A percentile compares a stretch with the other conserved stretches of the same genome.
These are phyloP conservation scores for Albula goreensis DNA, from an alignment of 2,113 vertebrate species.

Conservation along the genomic window DNA sequence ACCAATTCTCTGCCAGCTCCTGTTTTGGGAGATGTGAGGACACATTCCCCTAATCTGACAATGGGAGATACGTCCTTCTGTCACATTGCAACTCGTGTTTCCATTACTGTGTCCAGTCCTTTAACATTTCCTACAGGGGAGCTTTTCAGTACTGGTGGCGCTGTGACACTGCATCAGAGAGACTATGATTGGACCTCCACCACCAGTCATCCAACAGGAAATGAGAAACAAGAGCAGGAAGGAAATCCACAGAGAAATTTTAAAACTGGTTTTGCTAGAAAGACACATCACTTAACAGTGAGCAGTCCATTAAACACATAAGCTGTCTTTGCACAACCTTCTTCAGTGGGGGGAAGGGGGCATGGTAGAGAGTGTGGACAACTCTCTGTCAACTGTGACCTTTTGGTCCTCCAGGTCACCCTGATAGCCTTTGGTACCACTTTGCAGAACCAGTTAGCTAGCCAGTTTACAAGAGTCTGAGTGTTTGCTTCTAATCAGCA, in stretches of 20 bases:
- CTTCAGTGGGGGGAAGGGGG: too few relatives aligned
- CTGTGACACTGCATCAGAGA: not conserved
- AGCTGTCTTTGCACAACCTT: not conserved
- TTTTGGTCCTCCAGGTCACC: too few relatives aligned
- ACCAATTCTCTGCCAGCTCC: not conserved
- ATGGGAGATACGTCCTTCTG: not conserved
- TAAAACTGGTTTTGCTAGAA: not conserved
- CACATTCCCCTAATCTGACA: not conserved
- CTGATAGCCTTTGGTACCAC: too few relatives aligned
- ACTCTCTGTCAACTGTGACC: too few relatives aligned
- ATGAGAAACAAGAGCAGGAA: not conserved
- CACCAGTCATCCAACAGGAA: not conserved
- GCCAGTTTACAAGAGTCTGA: too few relatives aligned
- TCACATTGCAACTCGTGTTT: not conserved
- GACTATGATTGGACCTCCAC: not conserved
- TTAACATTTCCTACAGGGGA: not conserved
- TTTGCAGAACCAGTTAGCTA: too few relatives aligned
- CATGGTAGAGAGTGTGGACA: too few relatives aligned
- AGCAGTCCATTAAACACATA: not conserved
- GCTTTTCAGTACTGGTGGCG: not conserved
- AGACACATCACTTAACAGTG: not conserved
- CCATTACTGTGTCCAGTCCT: not conserved
- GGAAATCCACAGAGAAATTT: slow-evolving; percentile 2
- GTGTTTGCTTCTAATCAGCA: too few relatives aligned
- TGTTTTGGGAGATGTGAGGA: not conserved